Conservation (phyloP, 2,888 invertebrate genomes). For the Drosophila demipolita region DNA sequence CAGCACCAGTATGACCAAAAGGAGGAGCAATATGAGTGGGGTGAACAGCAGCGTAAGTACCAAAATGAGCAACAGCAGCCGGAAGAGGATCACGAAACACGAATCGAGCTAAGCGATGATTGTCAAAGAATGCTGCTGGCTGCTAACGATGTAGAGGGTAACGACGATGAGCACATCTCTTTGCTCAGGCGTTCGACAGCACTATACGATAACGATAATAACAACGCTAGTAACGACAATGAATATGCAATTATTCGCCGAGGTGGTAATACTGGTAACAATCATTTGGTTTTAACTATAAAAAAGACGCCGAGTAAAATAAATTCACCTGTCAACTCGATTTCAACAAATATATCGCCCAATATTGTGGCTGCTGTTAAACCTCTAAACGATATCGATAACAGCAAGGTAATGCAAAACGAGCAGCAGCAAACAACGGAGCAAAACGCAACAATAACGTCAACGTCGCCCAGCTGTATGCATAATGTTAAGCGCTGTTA, state of each 20-base stretch:
- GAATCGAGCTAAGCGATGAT: slow-evolving; percentile 26
- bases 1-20: neutral
- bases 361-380: slow-evolving; percentile 2
- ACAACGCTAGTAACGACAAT: slow-evolving; percentile 66
- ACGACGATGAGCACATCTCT: slow-evolving; percentile 41
- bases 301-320: slow-evolving; percentile 83
- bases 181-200: slow-evolving; percentile 29
- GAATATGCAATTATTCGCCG: slow-evolving; percentile 74
- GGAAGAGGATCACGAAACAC: slow-evolving; percentile 17
- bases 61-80: slow-evolving; percentile 33
- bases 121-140: neutral
- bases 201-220: slow-evolving; percentile 49
- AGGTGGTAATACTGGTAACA: slow-evolving; percentile 57
- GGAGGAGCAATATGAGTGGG: neutral
- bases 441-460: neutral
- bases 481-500: slow-evolving; percentile 17
- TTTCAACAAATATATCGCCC: slow-evolving; percentile 55
- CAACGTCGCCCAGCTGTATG: slow-evolving; percentile 10
- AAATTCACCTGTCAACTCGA: slow-evolving; percentile 72
- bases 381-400: neutral
- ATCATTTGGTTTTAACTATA: slow-evolving; percentile 83
- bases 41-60: neutral
- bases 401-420: neutral
- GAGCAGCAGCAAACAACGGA: neutral
- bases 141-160: slow-evolving; percentile 15